Evolutionary conservation across 2,113 vertebrate genomes (phyloP).

Genomic region (Corythornis madagascariensis): DNA sequence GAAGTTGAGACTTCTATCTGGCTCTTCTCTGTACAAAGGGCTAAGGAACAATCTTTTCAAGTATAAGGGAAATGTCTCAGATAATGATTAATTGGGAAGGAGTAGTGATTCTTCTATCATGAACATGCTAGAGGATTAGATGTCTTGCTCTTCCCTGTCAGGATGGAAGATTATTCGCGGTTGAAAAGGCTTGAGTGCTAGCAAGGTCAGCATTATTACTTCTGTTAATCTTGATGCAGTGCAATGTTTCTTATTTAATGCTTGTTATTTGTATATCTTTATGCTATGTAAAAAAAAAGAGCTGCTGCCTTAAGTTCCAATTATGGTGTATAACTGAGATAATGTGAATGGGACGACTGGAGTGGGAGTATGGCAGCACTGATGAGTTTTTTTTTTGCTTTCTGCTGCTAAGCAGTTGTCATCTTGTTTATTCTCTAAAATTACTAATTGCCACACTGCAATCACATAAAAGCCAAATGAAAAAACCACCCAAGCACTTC

Average conservation of each 20-base stretch:
- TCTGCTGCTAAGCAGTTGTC: conserved; percentile 38
- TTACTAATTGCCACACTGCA: conserved; percentile 51
- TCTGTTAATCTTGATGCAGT: conserved; percentile 62
- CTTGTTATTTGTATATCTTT: conserved; percentile 66
- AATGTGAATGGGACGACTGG: not conserved
- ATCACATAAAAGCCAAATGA: conserved; percentile 44
- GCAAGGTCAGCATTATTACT: conserved; percentile 70
- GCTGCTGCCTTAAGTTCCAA: conserved; percentile 24
- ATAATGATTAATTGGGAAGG: conserved; percentile 58
- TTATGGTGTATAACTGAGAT: conserved; percentile 21
- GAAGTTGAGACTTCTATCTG: not conserved
- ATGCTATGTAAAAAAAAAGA: not conserved
- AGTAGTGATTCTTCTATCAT: conserved; percentile 34
- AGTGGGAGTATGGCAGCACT: conserved; percentile 54
- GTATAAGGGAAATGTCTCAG: not conserved
- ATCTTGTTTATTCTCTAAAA: conserved; percentile 61
- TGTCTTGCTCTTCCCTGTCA: conserved; percentile 38
- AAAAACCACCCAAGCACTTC: conserved; percentile 36
- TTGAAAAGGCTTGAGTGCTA: conserved; percentile 64
- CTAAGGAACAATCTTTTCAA: not conserved
- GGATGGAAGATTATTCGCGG: conserved; percentile 59
- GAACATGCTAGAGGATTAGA: conserved; percentile 53
- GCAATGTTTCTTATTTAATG: conserved; percentile 70
- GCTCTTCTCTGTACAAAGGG: not conserved
- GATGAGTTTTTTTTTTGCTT: conserved; percentile 48